phyloP scores from a whole-genome alignment of 2,888 invertebrate species.

The Eulithis prunata region DNA sequence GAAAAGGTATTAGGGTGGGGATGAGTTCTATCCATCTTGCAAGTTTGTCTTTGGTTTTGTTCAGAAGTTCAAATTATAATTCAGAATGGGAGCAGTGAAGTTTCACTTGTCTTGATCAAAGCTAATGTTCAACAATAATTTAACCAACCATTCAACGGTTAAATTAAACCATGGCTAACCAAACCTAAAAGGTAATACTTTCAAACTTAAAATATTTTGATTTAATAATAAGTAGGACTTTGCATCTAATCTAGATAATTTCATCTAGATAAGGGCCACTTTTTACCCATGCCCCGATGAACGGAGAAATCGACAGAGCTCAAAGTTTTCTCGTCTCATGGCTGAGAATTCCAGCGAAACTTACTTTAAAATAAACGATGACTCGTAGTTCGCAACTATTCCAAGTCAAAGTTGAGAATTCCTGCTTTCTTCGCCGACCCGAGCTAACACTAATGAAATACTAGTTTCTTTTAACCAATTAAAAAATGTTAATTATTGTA shows the following conservation, averaged over 20 bases:
- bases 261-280: no score
- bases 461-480: slow-evolving; percentile 8
- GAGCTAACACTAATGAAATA: slow-evolving; percentile 19
- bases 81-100: neutral
- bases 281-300: no score
- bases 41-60: slow-evolving; percentile 11
- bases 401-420: slow-evolving; percentile 19
- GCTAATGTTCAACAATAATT: neutral
- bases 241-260: no score
- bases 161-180: no score
- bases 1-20: neutral
- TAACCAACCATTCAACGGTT: neutral
- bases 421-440: slow-evolving; percentile 3
- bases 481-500: neutral
- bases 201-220: no score
- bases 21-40: slow-evolving; percentile 14
- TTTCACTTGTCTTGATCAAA: neutral
- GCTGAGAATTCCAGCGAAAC: no score
- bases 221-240: no score
- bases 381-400: slow-evolving; percentile 11
- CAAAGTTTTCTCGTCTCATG: no score
- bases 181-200: no score
- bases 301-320: no score
- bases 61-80: slow-evolving; percentile 10
- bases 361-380: slow-evolving; percentile 3